These are phyloP conservation scores for Protonibea diacanthus DNA, from an alignment of 2,797 vertebrate species.

Conservation along the genomic window DNA sequence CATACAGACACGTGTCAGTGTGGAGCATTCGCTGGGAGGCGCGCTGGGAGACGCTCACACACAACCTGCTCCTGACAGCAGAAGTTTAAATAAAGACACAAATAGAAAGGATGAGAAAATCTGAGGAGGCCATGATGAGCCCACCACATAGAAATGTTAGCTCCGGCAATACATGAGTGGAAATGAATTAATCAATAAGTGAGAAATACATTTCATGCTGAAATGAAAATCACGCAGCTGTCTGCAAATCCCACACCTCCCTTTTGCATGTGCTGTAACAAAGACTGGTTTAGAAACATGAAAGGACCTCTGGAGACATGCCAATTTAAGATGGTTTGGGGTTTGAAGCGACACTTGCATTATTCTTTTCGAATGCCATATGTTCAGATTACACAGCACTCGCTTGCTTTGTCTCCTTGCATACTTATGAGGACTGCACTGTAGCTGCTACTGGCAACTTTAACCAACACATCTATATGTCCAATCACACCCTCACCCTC, in stretches of 20 bases:
- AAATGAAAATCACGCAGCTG: conserved; percentile 17
- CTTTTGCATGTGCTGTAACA: conserved; percentile 12
- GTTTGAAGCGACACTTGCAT: conserved; percentile 39
- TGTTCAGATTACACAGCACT: conserved; percentile 41
- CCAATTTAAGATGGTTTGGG: conserved; percentile 39
- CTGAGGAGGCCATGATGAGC: conserved; percentile 27
- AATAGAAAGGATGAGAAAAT: conserved; percentile 32
- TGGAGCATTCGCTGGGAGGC: conserved; percentile 57
- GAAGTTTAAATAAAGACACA: conserved; percentile 64
- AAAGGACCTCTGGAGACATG: conserved; percentile 45
- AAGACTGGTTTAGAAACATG: conserved; percentile 47
- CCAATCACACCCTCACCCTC: background rate
- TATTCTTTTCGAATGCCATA: conserved; percentile 51
- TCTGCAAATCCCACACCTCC: conserved; percentile 22
- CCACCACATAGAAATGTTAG: background rate
- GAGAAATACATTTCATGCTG: background rate
- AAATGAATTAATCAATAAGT: conserved; percentile 28
- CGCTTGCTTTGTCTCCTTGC: background rate
- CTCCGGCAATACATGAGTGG: background rate
- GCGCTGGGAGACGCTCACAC: conserved; percentile 67
- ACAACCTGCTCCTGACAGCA: conserved; percentile 67
- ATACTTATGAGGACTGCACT: background rate
- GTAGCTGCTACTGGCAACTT: background rate
- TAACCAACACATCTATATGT: background rate
- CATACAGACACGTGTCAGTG: conserved; percentile 74